Conservation (phyloP, 2,113 vertebrate genomes). For the Microcebus griseorufus region DNA sequence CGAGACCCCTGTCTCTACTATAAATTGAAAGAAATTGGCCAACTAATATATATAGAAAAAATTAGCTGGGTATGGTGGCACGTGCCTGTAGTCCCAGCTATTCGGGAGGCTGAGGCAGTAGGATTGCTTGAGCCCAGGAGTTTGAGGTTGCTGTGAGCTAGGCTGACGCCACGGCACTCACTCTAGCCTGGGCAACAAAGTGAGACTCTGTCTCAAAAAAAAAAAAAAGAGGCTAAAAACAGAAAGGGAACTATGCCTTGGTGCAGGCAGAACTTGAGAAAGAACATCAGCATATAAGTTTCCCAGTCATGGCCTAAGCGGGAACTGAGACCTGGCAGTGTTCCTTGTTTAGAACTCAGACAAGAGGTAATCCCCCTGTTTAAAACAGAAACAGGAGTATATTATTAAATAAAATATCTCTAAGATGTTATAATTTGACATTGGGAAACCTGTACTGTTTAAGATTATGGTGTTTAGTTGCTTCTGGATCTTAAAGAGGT, state of each 20-base stretch:
- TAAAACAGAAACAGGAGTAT: constrained; percentile 41
- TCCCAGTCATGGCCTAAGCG: background rate
- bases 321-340: background rate
- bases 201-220: too few species aligned
- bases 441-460: background rate
- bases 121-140: too few species aligned
- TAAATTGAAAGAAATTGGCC: too few species aligned
- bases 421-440: background rate
- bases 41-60: too few species aligned
- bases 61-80: too few species aligned
- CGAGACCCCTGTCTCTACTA: too few species aligned
- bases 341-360: constrained; percentile 32
- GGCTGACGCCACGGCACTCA: too few species aligned
- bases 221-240: background rate
- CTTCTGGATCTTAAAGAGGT: background rate
- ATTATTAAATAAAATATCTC: background rate
- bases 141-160: too few species aligned
- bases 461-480: constrained; percentile 13
- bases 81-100: too few species aligned
- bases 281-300: background rate
- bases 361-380: background rate
- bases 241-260: background rate
- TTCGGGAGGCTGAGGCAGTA: too few species aligned
- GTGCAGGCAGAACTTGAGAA: constrained; percentile 12
- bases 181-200: too few species aligned